These are phyloP conservation scores for Hypotaenidia philippensis DNA, from an alignment of 2,797 vertebrate species.

Conservation along the genomic window DNA sequence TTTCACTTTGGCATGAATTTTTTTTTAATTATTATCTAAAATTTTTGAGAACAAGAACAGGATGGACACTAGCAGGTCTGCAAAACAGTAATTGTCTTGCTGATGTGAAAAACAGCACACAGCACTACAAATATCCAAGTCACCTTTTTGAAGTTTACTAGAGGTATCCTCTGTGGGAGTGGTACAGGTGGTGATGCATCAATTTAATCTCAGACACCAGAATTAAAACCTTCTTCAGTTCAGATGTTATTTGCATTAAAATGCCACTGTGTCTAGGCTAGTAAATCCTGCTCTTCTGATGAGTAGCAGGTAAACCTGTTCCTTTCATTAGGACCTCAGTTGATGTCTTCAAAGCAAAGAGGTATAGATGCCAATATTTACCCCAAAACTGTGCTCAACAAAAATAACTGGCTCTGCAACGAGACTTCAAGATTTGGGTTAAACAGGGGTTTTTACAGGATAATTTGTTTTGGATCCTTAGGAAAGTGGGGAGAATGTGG, in stretches of 20 bases:
- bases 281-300: not conserved
- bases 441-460: not conserved
- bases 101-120: not conserved
- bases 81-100: not conserved
- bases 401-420: not conserved
- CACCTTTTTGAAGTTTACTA: not conserved
- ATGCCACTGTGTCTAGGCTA: not conserved
- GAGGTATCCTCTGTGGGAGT: accelerated
- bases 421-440: not conserved
- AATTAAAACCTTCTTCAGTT: not conserved
- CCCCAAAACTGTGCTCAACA: not conserved
- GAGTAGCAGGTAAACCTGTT: not conserved
- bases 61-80: not conserved
- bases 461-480: not conserved
- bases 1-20: not conserved
- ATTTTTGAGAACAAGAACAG: not conserved
- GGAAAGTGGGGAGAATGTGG: not conserved
- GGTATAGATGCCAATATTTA: not conserved
- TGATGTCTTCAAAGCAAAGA: not conserved
- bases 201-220: not conserved
- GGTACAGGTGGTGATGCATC: not conserved
- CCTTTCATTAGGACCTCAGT: not conserved
- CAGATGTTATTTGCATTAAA: not conserved
- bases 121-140: not conserved
- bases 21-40: not conserved